phyloP scores from a whole-genome alignment of 2,797 vertebrate species.

The Rhodeus uyekii region DNA sequence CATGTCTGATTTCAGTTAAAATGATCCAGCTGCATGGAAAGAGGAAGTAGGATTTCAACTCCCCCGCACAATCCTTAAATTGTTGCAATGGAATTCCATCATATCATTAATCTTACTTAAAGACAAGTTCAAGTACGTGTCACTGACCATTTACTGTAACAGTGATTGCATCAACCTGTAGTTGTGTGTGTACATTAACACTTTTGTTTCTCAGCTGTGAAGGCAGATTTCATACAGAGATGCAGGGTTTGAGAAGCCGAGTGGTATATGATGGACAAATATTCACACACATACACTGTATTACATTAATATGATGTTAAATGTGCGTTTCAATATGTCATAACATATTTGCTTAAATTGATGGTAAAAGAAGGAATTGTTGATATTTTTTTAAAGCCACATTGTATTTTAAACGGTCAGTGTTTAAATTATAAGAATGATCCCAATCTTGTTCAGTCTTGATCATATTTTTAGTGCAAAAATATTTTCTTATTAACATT shows the following conservation, averaged over 20 bases:
- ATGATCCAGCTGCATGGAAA: neutral
- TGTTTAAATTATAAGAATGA: neutral
- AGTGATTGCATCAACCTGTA: neutral
- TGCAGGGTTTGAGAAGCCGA: neutral
- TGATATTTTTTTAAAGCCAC: too few species aligned
- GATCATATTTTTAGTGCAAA: neutral
- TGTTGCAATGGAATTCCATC: neutral
- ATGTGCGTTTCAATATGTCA: neutral
- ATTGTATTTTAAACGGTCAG: neutral
- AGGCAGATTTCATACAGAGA: neutral
- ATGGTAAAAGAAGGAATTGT: neutral
- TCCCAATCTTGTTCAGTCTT: neutral
- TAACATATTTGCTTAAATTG: neutral
- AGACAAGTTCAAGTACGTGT: neutral
- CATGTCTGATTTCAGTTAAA: constrained; percentile 7
- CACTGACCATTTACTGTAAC: neutral
- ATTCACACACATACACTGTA: neutral
- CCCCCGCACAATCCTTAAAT: neutral
- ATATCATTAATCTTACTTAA: neutral
- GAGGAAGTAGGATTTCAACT: neutral
- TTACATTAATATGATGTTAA: neutral
- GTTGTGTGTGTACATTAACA: neutral
- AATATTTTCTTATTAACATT: neutral
- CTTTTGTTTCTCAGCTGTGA: neutral
- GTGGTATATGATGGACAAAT: neutral